Percentiles rank a stretch among this genome's conserved stretches.
Evolutionary conservation across 2,888 invertebrate genomes (phyloP).

Genomic region (Sphinx pinastri): DNA sequence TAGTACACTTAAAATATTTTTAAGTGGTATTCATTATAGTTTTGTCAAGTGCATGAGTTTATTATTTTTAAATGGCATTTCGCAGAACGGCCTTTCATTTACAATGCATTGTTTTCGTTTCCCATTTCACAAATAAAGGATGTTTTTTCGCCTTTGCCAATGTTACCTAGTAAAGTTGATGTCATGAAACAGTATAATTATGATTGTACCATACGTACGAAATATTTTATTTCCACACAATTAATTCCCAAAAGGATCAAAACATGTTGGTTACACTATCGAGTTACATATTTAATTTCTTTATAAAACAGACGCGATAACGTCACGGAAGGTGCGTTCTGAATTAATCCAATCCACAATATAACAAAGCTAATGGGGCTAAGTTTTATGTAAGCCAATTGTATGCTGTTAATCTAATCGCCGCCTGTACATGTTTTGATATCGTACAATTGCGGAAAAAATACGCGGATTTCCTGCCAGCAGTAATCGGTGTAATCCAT

Average conservation of each 20-base stretch:
- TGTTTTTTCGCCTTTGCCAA: too few relatives aligned
- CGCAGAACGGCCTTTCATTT: too few relatives aligned
- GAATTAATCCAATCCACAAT: slow-evolving; percentile 72
- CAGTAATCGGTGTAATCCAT: slow-evolving; percentile 80
- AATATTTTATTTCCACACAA: too few relatives aligned
- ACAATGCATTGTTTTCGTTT: too few relatives aligned
- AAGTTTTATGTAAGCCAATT: slow-evolving; percentile 80
- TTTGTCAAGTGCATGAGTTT: too few relatives aligned
- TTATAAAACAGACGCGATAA: slow-evolving; percentile 64
- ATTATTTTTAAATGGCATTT: too few relatives aligned
- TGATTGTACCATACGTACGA: too few relatives aligned
- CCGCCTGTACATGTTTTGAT: slow-evolving; percentile 77
- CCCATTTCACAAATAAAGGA: too few relatives aligned
- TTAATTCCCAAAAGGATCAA: neutral
- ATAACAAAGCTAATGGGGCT: slow-evolving; percentile 66
- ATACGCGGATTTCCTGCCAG: slow-evolving; percentile 78
- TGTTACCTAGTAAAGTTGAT: too few relatives aligned
- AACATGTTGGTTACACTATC: slow-evolving; percentile 16
- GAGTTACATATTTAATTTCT: slow-evolving; percentile 58
- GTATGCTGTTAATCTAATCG: slow-evolving; percentile 79
- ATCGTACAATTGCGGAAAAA: slow-evolving; percentile 80
- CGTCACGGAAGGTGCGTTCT: slow-evolving; percentile 59
- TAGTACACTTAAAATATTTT: too few relatives aligned
- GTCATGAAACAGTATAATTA: too few relatives aligned
- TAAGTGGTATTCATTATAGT: too few relatives aligned